phyloP scores from a whole-genome alignment of 2,888 invertebrate genomes.

The Napeogenes sylphis region DNA sequence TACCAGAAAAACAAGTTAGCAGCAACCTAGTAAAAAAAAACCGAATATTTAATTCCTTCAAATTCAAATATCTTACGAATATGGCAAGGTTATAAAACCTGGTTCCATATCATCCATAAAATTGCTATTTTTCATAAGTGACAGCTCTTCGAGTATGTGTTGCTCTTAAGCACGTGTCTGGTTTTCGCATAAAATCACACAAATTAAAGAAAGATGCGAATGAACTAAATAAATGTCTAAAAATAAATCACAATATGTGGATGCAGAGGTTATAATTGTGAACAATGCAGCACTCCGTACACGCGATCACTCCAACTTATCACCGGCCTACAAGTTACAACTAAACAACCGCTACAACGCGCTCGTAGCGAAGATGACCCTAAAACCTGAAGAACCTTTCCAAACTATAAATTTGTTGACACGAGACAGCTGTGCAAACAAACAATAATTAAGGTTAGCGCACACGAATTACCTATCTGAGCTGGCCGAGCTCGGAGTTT shows the following conservation, averaged over 20 bases:
- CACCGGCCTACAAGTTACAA: conserved; percentile 51
- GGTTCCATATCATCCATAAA: conserved; percentile 52
- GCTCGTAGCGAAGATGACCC: conserved; percentile 53
- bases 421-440: conserved; percentile 71
- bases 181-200: conserved; percentile 46
- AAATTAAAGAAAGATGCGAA: conserved; percentile 61
- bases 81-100: conserved; percentile 57
- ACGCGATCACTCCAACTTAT: conserved; percentile 40
- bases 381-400: conserved; percentile 45
- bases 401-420: conserved; percentile 54
- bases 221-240: conserved; percentile 69
- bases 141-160: conserved; percentile 37
- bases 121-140: conserved; percentile 39
- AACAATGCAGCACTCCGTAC: conserved; percentile 37
- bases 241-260: conserved; percentile 70
- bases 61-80: conserved; percentile 58
- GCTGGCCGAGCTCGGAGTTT: conserved; percentile 93
- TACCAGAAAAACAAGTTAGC: no score
- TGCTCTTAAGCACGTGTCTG: conserved; percentile 58
- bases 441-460: conserved; percentile 60
- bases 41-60: neutral
- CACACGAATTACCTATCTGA: conserved; percentile 87
- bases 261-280: conserved; percentile 60
- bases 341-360: conserved; percentile 43
- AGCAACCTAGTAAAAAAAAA: no score